phyloP scores from a whole-genome alignment of 2,113 vertebrate genomes.

The Piprites chloris region DNA sequence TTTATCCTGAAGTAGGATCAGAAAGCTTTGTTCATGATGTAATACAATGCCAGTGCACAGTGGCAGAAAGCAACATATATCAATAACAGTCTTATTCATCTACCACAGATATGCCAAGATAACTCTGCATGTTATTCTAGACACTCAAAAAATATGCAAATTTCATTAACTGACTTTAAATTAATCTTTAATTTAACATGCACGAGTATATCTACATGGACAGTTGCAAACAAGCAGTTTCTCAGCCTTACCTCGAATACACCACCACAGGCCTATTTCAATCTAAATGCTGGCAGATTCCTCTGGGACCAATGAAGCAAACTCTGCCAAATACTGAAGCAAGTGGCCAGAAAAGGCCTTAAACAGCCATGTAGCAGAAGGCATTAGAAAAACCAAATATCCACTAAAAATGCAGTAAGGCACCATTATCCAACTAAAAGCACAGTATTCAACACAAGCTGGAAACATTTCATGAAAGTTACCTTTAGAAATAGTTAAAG shows the following conservation, averaged over 20 bases:
- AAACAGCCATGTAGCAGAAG: background rate
- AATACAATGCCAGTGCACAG: background rate
- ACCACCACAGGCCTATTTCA: background rate
- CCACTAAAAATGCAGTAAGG: background rate
- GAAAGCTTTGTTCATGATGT: background rate
- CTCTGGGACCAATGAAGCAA: background rate
- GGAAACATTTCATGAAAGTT: background rate
- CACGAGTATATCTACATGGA: background rate
- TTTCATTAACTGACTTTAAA: background rate
- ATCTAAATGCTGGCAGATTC: background rate
- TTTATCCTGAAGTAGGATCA: background rate
- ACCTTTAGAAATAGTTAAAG: conserved; percentile 99
- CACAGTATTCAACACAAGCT: background rate
- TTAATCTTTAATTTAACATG: background rate
- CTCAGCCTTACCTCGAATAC: background rate
- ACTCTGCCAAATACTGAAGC: background rate
- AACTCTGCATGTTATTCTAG: background rate
- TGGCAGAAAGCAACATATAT: background rate
- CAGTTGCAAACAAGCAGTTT: background rate
- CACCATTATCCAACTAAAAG: background rate
- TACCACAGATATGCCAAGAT: background rate
- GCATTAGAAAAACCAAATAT: background rate
- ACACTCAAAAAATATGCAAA: background rate
- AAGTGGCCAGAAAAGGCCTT: background rate
- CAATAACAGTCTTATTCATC: background rate